Conservation (phyloP, 1,140 invertebrate species). For the Lamellibrachia luymesi region DNA sequence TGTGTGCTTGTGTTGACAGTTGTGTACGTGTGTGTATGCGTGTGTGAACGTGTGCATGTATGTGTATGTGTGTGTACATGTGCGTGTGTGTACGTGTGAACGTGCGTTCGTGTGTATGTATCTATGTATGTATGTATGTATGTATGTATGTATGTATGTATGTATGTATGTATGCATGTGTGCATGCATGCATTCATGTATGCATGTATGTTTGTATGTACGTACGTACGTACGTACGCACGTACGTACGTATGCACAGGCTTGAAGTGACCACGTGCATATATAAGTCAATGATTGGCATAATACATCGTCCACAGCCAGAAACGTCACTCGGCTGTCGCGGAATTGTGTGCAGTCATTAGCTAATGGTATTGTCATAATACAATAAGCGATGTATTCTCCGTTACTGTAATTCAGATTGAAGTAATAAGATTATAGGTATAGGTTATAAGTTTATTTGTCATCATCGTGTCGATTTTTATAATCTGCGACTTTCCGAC, state of each 20-base stretch:
- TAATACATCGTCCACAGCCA: background rate
- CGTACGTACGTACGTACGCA: background rate
- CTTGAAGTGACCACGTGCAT: background rate
- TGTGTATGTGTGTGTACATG: no score
- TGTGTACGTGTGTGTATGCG: no score
- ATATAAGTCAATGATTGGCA: background rate
- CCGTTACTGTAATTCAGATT: background rate
- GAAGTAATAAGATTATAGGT: background rate
- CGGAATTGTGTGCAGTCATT: background rate
- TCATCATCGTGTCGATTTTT: background rate
- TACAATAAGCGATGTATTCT: background rate
- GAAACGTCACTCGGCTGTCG: background rate
- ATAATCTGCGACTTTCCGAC: no score
- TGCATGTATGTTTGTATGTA: no score
- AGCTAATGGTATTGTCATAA: background rate
- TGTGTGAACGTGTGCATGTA: no score
- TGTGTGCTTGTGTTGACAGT: no score
- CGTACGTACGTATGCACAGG: background rate
- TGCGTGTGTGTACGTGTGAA: no score
- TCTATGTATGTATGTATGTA: no score
- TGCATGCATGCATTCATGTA: no score
- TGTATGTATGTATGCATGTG: no score
- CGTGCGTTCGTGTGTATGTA: no score
- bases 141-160: no score
- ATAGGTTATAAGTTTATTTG: background rate